Conservation (phyloP, 2,113 vertebrate genomes). For the Pollachius pollachius region DNA sequence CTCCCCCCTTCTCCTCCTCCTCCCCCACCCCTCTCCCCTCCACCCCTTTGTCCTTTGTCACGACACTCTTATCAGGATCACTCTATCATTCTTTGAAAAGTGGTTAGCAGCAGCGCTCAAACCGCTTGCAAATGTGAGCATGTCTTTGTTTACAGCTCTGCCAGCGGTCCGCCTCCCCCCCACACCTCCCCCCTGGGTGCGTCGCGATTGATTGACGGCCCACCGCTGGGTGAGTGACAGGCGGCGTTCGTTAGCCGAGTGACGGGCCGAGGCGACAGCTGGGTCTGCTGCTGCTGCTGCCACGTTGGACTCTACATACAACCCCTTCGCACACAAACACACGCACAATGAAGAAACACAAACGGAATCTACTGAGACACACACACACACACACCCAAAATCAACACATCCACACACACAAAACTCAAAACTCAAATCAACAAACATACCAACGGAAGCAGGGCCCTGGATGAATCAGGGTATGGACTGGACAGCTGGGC, state of each 20-base stretch:
- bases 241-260: slow-evolving; percentile 56
- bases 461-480: not conserved
- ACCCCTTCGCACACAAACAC: no score
- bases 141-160: slow-evolving; percentile 71
- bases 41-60: slow-evolving; percentile 70
- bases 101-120: slow-evolving; percentile 58
- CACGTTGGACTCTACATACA: slow-evolving; percentile 13
- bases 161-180: slow-evolving; percentile 52
- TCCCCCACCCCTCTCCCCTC: slow-evolving; percentile 43
- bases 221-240: slow-evolving; percentile 77
- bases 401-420: no score
- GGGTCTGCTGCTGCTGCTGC: slow-evolving; percentile 27
- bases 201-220: slow-evolving; percentile 71
- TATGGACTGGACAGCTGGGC: not conserved
- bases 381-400: no score
- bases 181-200: slow-evolving; percentile 66
- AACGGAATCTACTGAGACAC: slow-evolving; percentile 39
- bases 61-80: slow-evolving; percentile 73
- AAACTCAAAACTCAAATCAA: not conserved
- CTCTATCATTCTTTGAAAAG: slow-evolving; percentile 75
- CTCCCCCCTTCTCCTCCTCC: slow-evolving; percentile 40
- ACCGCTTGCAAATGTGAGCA: slow-evolving; percentile 73
- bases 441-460: not conserved
- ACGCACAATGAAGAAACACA: no score
- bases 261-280: slow-evolving; percentile 64